phyloP scores from a whole-genome alignment of 2,113 vertebrate genomes.

The Cariama cristata region DNA sequence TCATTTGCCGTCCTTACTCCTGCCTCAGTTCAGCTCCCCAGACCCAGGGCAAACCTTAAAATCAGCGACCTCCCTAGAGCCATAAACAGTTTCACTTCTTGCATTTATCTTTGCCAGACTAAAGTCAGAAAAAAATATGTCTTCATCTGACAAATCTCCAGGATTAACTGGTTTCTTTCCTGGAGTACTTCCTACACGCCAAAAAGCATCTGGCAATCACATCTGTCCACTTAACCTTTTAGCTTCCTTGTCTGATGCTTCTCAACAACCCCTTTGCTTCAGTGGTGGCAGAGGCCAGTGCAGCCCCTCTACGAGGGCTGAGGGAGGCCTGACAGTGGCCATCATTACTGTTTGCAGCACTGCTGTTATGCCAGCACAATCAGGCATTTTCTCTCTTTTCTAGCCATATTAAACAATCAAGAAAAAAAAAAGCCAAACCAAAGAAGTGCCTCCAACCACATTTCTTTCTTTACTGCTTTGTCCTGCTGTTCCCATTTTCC shows the following conservation, averaged over 20 bases:
- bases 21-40: neutral
- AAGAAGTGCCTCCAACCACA: neutral
- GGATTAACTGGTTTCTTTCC: neutral
- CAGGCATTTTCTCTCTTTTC: neutral
- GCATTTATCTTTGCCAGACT: neutral
- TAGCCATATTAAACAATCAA: neutral
- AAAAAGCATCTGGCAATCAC: neutral
- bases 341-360: neutral
- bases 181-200: neutral
- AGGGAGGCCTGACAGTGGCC: neutral
- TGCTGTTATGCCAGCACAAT: neutral
- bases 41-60: neutral
- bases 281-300: neutral
- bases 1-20: neutral
- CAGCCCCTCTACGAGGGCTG: neutral
- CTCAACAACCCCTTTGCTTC: neutral
- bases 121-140: neutral
- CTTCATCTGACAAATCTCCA: neutral
- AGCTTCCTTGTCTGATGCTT: neutral
- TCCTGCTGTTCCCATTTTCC: neutral
- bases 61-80: neutral
- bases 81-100: neutral
- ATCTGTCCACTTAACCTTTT: neutral
- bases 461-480: neutral
- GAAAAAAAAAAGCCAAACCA: fast-evolving